Conservation (phyloP, 2,888 invertebrate species). For the Clistopyga incitator region DNA sequence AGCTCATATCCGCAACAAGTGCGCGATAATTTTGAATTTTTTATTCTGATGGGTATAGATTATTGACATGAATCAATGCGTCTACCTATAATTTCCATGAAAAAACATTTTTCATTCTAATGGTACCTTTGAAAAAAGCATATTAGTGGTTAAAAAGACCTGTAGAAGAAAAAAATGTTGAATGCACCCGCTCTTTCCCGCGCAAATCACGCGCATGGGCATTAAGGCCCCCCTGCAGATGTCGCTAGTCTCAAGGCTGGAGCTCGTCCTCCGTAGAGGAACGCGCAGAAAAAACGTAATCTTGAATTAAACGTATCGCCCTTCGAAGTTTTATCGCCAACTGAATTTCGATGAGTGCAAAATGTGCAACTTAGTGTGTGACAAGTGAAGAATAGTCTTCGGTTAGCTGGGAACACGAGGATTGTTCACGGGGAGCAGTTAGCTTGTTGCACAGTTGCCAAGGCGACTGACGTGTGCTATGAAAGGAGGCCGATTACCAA, state of each 20-base stretch:
- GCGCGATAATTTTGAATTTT: background rate
- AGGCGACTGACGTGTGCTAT: constrained; percentile 77
- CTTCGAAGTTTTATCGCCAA: constrained; percentile 23
- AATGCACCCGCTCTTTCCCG: background rate
- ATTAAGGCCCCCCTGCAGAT: constrained; percentile 4
- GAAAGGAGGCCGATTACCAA: constrained; percentile 70
- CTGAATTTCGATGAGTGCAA: constrained; percentile 58
- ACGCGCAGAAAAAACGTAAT: constrained; percentile 69
- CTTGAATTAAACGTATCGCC: constrained; percentile 75
- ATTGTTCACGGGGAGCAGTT: constrained; percentile 69
- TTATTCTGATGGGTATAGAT: too few relatives aligned
- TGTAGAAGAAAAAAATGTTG: background rate
- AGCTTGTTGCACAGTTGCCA: constrained; percentile 81
- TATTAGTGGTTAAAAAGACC: too few relatives aligned
- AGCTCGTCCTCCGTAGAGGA: constrained; percentile 6
- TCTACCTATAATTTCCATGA: too few relatives aligned
- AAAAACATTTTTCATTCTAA: too few relatives aligned
- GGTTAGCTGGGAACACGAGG: background rate
- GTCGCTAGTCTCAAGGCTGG: constrained; percentile 4
- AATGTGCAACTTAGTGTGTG: constrained; percentile 54
- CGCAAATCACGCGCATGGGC: background rate
- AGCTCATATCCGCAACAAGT: constrained; percentile 41
- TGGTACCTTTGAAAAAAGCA: too few relatives aligned
- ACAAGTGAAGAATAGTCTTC: constrained; percentile 27
- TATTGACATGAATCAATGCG: too few relatives aligned